Conservation (phyloP, 2,797 vertebrate species). For the Microctenopoma steveboyesi region DNA sequence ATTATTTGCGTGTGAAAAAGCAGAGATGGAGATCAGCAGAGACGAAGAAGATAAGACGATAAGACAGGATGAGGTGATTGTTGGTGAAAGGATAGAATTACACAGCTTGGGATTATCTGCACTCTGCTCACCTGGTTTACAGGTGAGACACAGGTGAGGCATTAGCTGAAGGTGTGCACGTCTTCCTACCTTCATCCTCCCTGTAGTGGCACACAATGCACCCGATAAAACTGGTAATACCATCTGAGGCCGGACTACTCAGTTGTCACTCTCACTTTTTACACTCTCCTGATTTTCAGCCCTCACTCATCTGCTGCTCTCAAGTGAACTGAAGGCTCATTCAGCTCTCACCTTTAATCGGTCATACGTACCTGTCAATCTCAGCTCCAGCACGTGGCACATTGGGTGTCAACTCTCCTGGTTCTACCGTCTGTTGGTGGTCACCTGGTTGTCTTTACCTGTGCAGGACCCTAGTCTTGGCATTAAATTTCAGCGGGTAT, state of each 20-base stretch:
- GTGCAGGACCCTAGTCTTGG: background rate
- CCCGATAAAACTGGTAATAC: too few relatives aligned
- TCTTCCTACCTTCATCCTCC: too few relatives aligned
- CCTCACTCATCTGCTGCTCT: too few relatives aligned
- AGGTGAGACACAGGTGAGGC: slow-evolving; percentile 60
- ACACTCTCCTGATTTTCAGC: too few relatives aligned
- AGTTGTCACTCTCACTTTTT: too few relatives aligned
- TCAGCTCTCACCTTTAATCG: too few relatives aligned
- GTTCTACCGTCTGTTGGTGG: background rate
- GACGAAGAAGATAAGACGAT: slow-evolving; percentile 44
- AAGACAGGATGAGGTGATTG: slow-evolving; percentile 56
- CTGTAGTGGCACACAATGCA: background rate
- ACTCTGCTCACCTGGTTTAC: slow-evolving; percentile 56
- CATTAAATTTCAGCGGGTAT: background rate
- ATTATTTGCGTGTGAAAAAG: slow-evolving; percentile 69
- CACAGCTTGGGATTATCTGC: slow-evolving; percentile 58
- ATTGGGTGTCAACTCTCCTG: background rate
- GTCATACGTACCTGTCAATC: background rate
- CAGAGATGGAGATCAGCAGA: slow-evolving; percentile 67
- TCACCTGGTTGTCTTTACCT: background rate
- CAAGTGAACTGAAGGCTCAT: too few relatives aligned
- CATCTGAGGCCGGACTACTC: too few relatives aligned
- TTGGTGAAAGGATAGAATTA: slow-evolving; percentile 70
- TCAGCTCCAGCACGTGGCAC: too few relatives aligned
- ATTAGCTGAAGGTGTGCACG: background rate